These are phyloP conservation scores for Ophonus ardosiacus DNA, from an alignment of 2,888 invertebrate genomes.

Conservation along the genomic window DNA sequence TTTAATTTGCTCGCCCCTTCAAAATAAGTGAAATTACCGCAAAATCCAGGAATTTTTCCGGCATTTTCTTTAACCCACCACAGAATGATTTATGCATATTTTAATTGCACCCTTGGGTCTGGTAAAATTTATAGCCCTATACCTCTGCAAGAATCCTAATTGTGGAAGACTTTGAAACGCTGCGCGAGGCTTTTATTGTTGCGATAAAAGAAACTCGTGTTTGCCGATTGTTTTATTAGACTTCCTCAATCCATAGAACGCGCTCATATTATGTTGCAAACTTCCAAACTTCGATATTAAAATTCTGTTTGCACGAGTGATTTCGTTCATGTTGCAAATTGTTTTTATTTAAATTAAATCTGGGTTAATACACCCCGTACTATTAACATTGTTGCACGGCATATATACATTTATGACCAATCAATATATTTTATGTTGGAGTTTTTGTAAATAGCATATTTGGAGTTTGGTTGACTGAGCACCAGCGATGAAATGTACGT, in stretches of 20 bases:
- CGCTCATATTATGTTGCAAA: constrained; percentile 1
- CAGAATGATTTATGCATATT: constrained; percentile 60
- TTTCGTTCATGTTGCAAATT: background rate
- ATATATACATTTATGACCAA: background rate
- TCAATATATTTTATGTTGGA: background rate
- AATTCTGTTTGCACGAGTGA: constrained; percentile 5
- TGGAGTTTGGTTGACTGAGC: background rate
- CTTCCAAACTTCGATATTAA: constrained; percentile 8
- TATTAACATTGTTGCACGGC: background rate
- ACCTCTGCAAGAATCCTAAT: constrained; percentile 48
- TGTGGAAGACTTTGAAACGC: constrained; percentile 37
- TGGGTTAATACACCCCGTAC: background rate
- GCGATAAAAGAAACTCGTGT: constrained; percentile 22
- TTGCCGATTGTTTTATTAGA: constrained; percentile 26
- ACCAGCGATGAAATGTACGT: background rate
- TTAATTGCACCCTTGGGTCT: constrained; percentile 54
- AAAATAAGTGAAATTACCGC: constrained; percentile 32
- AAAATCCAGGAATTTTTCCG: background rate
- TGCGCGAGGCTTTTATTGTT: background rate
- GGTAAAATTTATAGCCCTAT: constrained; percentile 49
- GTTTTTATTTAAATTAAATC: background rate
- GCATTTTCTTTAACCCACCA: constrained; percentile 19
- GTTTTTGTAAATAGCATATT: background rate
- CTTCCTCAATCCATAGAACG: constrained; percentile 1
- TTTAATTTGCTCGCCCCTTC: constrained; percentile 15